Conservation (phyloP, 2,113 vertebrate genomes). For the Cavia aperea region DNA sequence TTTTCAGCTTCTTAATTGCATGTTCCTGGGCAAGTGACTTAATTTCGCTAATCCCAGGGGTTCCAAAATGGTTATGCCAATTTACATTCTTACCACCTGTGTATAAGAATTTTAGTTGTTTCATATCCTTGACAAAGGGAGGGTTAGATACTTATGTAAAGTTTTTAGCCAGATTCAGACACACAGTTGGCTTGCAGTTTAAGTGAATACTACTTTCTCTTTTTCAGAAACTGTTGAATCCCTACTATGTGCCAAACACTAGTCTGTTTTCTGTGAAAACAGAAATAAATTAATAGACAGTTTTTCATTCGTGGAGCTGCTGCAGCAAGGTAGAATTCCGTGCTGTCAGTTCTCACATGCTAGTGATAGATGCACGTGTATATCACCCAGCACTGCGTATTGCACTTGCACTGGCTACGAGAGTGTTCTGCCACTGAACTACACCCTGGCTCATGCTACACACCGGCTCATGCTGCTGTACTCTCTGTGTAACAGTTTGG, state of each 20-base stretch:
- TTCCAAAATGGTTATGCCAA: neutral
- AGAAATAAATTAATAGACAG: neutral
- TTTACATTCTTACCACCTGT: neutral
- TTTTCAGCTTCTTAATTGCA: slow-evolving; percentile 20
- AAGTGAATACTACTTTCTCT: neutral
- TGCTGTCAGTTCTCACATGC: neutral
- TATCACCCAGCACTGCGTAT: neutral
- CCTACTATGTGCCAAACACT: neutral
- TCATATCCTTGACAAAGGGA: neutral
- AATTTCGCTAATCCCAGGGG: neutral
- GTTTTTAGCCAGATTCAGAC: slow-evolving; percentile 29
- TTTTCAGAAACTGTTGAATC: neutral
- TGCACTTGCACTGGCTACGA: neutral
- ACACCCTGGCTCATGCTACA: neutral
- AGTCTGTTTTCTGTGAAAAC: neutral
- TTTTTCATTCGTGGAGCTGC: neutral
- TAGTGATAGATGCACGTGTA: neutral
- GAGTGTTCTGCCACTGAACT: neutral
- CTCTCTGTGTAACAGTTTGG: neutral
- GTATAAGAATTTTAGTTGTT: neutral
- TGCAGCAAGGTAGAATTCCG: neutral
- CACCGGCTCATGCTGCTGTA: neutral
- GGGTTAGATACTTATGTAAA: slow-evolving; percentile 11
- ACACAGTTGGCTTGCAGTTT: neutral
- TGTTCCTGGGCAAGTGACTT: slow-evolving; percentile 29